These are phyloP conservation scores for Pandemis heparana DNA, from an alignment of 2,888 invertebrate species.

Conservation along the genomic window DNA sequence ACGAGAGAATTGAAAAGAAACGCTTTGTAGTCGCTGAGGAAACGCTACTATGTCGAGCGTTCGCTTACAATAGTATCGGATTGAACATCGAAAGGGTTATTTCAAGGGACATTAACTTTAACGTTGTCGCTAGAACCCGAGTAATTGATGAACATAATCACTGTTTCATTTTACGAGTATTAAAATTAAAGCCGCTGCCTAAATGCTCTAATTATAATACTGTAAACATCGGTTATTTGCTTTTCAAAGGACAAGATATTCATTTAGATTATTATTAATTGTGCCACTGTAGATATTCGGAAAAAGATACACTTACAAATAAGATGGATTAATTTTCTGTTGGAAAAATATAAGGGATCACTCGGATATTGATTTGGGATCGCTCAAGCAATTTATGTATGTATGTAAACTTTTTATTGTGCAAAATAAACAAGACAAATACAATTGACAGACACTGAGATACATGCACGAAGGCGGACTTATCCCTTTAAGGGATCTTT, in stretches of 20 bases:
- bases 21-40: constrained; percentile 21
- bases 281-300: not conserved
- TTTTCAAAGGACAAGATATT: not conserved
- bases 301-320: not conserved
- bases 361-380: not conserved
- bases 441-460: too few species aligned
- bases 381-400: too few species aligned
- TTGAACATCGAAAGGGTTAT: constrained; percentile 22
- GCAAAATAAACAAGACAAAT: too few species aligned
- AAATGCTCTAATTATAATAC: constrained; percentile 13
- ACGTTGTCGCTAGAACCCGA: constrained; percentile 9
- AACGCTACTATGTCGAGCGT: constrained; percentile 9
- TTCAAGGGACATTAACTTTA: constrained; percentile 33
- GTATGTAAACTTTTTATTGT: too few species aligned
- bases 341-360: not conserved
- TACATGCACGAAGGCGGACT: too few species aligned
- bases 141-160: constrained; percentile 33
- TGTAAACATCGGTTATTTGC: constrained; percentile 12
- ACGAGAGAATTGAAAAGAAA: constrained; percentile 32
- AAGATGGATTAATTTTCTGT: not conserved
- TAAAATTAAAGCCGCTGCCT: constrained; percentile 16
- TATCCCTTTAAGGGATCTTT: too few species aligned
- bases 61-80: not conserved
- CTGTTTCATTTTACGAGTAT: constrained; percentile 27
- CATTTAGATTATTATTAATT: constrained; percentile 4